Conservation (phyloP, 2,888 invertebrate species). For the Caenorhabditis sp. region DNA sequence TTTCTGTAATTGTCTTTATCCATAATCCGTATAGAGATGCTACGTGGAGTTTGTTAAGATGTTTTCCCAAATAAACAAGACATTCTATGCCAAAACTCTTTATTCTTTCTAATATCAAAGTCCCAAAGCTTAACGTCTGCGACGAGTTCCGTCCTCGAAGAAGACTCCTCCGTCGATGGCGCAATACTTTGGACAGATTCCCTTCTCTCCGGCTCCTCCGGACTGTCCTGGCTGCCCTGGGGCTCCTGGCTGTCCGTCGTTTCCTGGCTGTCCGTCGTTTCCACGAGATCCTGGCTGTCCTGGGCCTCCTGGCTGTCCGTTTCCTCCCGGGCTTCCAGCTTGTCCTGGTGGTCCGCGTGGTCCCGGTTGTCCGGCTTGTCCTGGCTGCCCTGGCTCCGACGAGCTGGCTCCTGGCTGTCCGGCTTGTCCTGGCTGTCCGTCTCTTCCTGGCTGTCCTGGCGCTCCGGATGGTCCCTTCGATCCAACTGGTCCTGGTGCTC, state of each 20-base stretch:
- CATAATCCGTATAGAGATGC: conserved; percentile 16
- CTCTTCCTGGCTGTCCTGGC: conserved; percentile 55
- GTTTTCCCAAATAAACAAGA: conserved; percentile 1
- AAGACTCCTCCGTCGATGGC: conserved; percentile 76
- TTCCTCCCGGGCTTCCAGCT: conserved; percentile 69
- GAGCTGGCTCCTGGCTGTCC: conserved; percentile 60
- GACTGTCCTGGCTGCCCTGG: conserved; percentile 71
- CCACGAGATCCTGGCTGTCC: conserved; percentile 74
- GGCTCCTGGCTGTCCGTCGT: conserved; percentile 62
- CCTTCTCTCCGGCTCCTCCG: conserved; percentile 68
- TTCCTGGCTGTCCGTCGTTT: conserved; percentile 61
- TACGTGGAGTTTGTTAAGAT: neutral
- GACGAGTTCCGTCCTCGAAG: conserved; percentile 77
- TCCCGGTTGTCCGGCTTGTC: conserved; percentile 70
- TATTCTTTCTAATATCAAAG: conserved; percentile 18
- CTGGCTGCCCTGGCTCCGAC: conserved; percentile 55
- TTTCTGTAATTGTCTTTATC: neutral
- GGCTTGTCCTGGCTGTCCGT: conserved; percentile 62
- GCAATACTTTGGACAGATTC: conserved; percentile 73
- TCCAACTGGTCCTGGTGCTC: conserved; percentile 65
- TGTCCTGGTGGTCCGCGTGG: conserved; percentile 70
- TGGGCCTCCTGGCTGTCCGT: conserved; percentile 67
- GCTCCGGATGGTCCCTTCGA: conserved; percentile 63
- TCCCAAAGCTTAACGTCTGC: conserved; percentile 41
- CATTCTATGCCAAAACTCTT: conserved; percentile 20